Base-by-base conservation (phyloP, 2,113 vertebrate genomes). In the Tringa solitaria region DNA sequence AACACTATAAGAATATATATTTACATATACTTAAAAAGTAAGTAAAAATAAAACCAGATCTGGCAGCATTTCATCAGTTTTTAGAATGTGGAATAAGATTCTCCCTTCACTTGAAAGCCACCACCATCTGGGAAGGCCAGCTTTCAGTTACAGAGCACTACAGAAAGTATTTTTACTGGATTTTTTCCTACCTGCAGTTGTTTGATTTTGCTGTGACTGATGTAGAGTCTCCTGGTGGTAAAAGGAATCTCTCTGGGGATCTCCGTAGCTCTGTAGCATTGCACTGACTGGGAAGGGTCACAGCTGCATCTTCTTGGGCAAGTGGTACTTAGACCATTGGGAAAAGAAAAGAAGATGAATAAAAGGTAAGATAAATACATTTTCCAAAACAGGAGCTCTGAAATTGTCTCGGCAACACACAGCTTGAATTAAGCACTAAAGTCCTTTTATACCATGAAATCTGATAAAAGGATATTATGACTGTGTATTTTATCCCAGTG, bases 181-280 rank as follows among this genome's bases (percentile, higher is more conserved):
- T 81, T 89, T 73, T 82, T 93, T 76, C 96, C 97, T 98, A 98
- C 98, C 98, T 98, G 98, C n/a, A 99, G 95, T 65, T 98, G 97
- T 45, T 97, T 98, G 72, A 99, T 98, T 95, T 98, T 98, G 97
- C 98, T 98, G 93, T 98, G 98, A 77, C 98, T 98, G 81, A 99
- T 97, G 93, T 98, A 97, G 67, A 98, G 98, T 91, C 87, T 98
- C 87, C 76, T 98, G 72, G 97, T 97, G 69, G 96, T 95, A 23
- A 90, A 81, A 88, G 98, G 95, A 91, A 99, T 97, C 23, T 94
- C 93, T 10, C 91, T 90, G 4, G 98, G 98, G 14, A 98, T 45
- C 61, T 98, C 94, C 1, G 46, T 96, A 43, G 98, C 82, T 92
- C 98, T 98, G 93, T 98, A 98, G 97, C 98, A 99, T 51, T 98